Evolutionary conservation across 2,888 invertebrate genomes (phyloP), one percentile per base, ranked within the genome.

Genomic region (Agriopis marginaria): DNA sequence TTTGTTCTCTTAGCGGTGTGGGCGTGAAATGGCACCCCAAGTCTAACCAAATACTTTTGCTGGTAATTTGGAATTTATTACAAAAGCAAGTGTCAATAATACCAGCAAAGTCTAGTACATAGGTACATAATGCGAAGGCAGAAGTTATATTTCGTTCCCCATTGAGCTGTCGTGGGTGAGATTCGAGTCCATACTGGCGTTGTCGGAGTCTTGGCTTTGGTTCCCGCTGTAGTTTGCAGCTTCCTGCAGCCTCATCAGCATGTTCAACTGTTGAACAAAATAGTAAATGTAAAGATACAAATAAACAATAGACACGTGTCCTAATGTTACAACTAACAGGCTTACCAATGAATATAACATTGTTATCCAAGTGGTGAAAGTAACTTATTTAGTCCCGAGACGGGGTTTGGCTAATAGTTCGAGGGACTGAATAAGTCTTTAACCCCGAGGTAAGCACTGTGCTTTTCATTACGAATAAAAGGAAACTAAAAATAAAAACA

Each of bases 201-300:
- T 97, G 89, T 98, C 98, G 0, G 97, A 98, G 92, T 98, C 98
- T 84, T 98, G 98, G 86, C 97, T 98, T 93, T 98, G 98, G 80
- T 97, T 97, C 83, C 97, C 97, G 79, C 97, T 97, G 92, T 98
- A 98, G 91, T 98, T 98, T 59, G 99, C 98, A 40, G 98, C 99
- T 93, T 99, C 99, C 94, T 99, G 99, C 61, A 99, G 95, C 77
- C 98, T 96, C 98, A 98, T 98, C 85, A 99, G 92, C 99, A 99
- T 99, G 85, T 98, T 99, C 75, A 98, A 95, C 97, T 98, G 89
- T 11, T 94, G 94, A 92, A 75, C 75, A 66, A 64, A 45, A 47
- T n/a, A 23, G 17, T 40, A 55, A 42, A 53, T 47, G 39, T 32
- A 39, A 45, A 12, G n/a, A n/a, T n/a, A 23, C 8, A 10, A 3